phyloP scores from a whole-genome alignment of 1,140 invertebrate species.

The Zaprionus vittiger region DNA sequence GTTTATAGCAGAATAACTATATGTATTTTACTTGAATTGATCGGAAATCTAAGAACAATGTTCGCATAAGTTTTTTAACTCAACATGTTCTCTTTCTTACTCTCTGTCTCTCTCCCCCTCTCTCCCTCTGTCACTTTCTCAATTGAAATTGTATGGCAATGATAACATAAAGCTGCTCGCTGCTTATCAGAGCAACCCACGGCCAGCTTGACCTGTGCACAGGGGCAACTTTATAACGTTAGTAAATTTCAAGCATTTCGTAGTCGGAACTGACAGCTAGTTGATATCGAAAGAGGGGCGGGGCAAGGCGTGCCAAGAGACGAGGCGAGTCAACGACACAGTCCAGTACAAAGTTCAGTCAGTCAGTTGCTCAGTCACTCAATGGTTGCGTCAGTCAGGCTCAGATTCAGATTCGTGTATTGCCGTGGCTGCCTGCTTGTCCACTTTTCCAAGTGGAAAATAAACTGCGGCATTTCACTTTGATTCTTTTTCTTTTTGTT shows the following conservation, averaged over 20 bases:
- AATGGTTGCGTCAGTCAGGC: neutral
- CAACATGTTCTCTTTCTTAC: neutral
- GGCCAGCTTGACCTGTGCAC: conserved; percentile 32
- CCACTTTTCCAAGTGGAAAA: conserved; percentile 66
- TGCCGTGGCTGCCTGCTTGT: conserved; percentile 2
- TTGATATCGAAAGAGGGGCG: conserved; percentile 10
- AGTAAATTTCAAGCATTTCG: conserved; percentile 28
- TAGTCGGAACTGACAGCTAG: conserved; percentile 28
- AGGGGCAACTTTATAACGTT: conserved; percentile 21
- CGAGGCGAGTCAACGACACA: conserved; percentile 11
- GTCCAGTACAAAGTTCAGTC: conserved; percentile 35
- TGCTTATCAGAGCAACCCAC: conserved; percentile 39
- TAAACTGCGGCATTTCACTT: conserved; percentile 64
- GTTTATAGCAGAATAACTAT: neutral
- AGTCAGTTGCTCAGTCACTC: neutral
- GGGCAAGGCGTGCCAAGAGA: neutral
- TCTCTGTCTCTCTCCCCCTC: no score
- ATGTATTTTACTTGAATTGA: neutral
- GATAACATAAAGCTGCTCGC: conserved; percentile 12
- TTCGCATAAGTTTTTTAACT: neutral
- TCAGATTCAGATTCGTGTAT: conserved; percentile 13
- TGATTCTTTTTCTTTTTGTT: conserved; percentile 38
- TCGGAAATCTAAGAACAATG: neutral
- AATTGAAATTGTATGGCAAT: conserved; percentile 12
- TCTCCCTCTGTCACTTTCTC: neutral